Evolutionary conservation across 2,888 invertebrate species (phyloP).

Genomic region (Panopea generosa): DNA sequence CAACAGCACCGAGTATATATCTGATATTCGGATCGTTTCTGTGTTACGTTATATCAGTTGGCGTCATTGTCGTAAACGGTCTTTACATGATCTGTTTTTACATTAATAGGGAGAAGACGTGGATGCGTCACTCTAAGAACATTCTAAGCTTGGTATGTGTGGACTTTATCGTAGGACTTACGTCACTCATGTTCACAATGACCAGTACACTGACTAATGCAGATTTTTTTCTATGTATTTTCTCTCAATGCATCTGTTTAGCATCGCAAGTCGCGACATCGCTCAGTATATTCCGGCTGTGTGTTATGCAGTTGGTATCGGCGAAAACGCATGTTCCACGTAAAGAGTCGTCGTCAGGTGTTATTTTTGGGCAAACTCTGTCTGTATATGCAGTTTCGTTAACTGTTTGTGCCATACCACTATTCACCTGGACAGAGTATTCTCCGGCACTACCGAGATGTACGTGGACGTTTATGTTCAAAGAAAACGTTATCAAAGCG

Average conservation of each 20-base stretch:
- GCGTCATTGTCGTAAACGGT: conserved; percentile 24
- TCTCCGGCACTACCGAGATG: background rate
- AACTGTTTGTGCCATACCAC: conserved; percentile 12
- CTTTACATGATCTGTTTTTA: conserved; percentile 30
- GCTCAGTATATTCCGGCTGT: conserved; percentile 22
- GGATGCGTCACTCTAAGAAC: conserved; percentile 29
- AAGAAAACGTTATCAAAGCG: background rate
- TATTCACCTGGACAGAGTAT: conserved; percentile 12
- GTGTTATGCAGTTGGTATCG: conserved; percentile 10
- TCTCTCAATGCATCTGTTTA: conserved; percentile 15
- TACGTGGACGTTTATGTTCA: conserved; percentile 18
- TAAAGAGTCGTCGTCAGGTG: conserved; percentile 4
- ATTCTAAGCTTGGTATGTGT: conserved; percentile 23
- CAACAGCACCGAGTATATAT: background rate
- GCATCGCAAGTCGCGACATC: conserved; percentile 24
- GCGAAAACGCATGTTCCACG: background rate
- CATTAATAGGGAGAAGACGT: conserved; percentile 21
- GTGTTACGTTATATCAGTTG: conserved; percentile 2
- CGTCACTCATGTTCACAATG: conserved; percentile 11
- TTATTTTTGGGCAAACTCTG: conserved; percentile 19
- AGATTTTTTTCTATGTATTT: conserved; percentile 13
- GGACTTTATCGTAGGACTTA: conserved; percentile 29
- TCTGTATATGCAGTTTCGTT: conserved; percentile 4
- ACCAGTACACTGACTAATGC: conserved; percentile 1
- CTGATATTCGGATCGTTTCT: conserved; percentile 8